Base-by-base conservation (phyloP, 2,797 vertebrate genomes). In the Sciurus vulgaris region DNA sequence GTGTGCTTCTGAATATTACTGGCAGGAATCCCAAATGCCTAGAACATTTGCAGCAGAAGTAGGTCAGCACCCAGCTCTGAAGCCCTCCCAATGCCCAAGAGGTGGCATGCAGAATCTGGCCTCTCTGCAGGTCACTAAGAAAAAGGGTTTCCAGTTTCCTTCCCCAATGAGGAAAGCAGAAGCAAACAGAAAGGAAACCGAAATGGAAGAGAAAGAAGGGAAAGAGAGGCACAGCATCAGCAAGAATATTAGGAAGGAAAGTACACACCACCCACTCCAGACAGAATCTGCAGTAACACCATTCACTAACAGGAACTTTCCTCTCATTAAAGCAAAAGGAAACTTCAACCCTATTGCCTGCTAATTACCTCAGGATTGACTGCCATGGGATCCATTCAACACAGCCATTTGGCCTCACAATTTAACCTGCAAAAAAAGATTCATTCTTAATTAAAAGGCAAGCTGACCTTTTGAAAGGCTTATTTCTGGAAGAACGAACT, bases 381-480 rank as follows among this genome's bases (percentile, higher is more conserved):
- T 65, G 73, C 76, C 4, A 2, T 3, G 0, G 38, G 61, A 74
- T 33, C 77, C 70, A 49, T 67, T 90, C 56, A 38, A n/a, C 28
- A 2, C 30, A 70, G 59, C 76, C 61, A 65, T 90, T 70, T 86
- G 72, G 77, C 88, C 73, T 93, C 85, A 69, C 74, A 73, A 67
- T 51, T 84, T 94, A 94, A 96, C 63, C 81, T 81, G 59, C 77
- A 90, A 84, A 92, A 79, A 91, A 70, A 81, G 76, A 96, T 83
- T 89, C 81, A 44, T 72, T 84, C 65, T 94, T 91, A 84, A 94
- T 96, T 93, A 85, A 97, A 95, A 96, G n/a, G 73, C 81, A 86
- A 26, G 41, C 33, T 96, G 92, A 93, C 96, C 84, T 97, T 97
- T 97, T 63, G 49, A 67, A 96, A 96, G 30, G 17, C 59, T 86